Evolutionary conservation across 2,888 invertebrate genomes (phyloP).

Genomic region (Mechanitis messenoides): DNA sequence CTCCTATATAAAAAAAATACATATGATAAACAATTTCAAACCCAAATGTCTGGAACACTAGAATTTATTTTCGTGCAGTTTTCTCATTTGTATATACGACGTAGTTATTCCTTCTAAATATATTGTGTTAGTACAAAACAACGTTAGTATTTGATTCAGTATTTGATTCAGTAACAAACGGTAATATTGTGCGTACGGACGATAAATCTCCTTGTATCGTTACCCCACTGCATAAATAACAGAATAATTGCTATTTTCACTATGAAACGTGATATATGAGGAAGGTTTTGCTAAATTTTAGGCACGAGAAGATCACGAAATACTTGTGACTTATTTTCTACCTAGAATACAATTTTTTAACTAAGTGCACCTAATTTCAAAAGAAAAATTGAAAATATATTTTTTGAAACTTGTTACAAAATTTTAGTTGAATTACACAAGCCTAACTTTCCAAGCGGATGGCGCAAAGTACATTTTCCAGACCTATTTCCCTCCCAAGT

Average conservation of each 20-base stretch:
- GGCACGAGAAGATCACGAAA: slow-evolving; percentile 31
- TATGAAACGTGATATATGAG: slow-evolving; percentile 57
- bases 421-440: background rate
- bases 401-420: too few species aligned
- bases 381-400: too few species aligned
- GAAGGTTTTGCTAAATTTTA: slow-evolving; percentile 53
- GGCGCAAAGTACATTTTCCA: slow-evolving; percentile 9
- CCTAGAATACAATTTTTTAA: background rate
- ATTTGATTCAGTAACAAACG: slow-evolving; percentile 19
- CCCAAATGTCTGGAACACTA: too few species aligned
- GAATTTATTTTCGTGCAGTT: too few species aligned
- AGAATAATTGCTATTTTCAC: slow-evolving; percentile 62
- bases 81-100: background rate
- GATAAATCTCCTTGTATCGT: slow-evolving; percentile 51
- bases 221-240: slow-evolving; percentile 63
- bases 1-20: too few species aligned
- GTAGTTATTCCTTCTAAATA: background rate
- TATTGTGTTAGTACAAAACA: slow-evolving; percentile 4
- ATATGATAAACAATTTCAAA: too few species aligned
- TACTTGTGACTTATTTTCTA: background rate
- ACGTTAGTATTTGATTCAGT: slow-evolving; percentile 12
- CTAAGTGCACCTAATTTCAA: too few species aligned
- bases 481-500: slow-evolving; percentile 13
- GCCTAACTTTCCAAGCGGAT: slow-evolving; percentile 7
- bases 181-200: slow-evolving; percentile 35